Conservation (phyloP, 2,888 invertebrate species). For the Aquatica leii region DNA sequence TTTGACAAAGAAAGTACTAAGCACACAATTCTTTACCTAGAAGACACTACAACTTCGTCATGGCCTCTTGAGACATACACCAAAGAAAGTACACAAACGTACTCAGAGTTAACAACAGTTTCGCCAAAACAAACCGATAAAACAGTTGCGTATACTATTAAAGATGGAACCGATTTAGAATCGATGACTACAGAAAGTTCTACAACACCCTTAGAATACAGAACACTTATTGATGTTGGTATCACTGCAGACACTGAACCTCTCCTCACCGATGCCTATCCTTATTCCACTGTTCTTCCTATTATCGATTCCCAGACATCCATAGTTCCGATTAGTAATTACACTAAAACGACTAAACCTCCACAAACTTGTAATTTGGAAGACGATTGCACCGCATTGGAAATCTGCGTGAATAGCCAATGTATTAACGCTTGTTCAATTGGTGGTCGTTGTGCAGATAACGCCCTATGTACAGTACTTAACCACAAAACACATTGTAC, state of each 20-base stretch:
- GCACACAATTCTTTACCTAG: no score
- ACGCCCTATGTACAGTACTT: constrained; percentile 69
- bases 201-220: background rate
- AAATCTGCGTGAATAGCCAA: constrained; percentile 70
- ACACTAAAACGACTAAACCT: constrained; percentile 58
- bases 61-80: no score
- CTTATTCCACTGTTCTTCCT: constrained; percentile 44
- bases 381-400: constrained; percentile 69
- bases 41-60: no score
- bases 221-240: background rate
- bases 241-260: background rate
- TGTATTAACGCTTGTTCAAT: constrained; percentile 71
- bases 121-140: no score
- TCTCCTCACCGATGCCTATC: background rate
- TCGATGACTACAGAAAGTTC: no score
- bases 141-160: no score
- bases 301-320: constrained; percentile 60
- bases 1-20: no score
- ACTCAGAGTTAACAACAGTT: no score
- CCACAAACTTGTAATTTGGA: constrained; percentile 66
- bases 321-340: constrained; percentile 17
- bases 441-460: constrained; percentile 65
- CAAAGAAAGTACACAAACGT: no score
- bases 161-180: no score
- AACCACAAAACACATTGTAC: constrained; percentile 71